phyloP scores from a whole-genome alignment of 1,140 invertebrate species.

The Hyles euphorbiae region DNA sequence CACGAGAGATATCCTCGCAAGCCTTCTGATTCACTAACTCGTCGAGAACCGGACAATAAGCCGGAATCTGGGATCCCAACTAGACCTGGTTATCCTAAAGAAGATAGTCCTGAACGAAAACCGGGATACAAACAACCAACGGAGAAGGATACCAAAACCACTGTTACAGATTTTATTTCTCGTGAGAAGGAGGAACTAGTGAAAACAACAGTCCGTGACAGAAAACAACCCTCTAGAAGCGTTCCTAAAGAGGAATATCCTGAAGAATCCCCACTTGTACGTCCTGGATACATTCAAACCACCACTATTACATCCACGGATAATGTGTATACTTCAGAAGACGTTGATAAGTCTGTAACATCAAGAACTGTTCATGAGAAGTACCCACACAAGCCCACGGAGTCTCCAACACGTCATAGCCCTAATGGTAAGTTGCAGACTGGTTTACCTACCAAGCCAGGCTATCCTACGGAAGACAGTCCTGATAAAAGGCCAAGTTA shows the following conservation, averaged over 20 bases:
- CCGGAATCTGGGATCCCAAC: neutral
- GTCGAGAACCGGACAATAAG: conserved; percentile 5
- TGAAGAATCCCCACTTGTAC: conserved; percentile 5
- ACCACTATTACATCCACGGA: conserved; percentile 12
- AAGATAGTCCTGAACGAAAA: neutral
- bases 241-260: conserved; percentile 11
- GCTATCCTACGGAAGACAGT: conserved; percentile 3
- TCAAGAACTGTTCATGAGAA: neutral
- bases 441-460: neutral
- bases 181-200: conserved; percentile 24
- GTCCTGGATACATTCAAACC: conserved; percentile 10
- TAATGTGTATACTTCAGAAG: conserved; percentile 10
- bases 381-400: neutral
- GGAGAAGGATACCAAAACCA: conserved; percentile 24
- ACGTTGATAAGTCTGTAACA: conserved; percentile 5
- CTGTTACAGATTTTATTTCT: conserved; percentile 31
- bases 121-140: conserved; percentile 5
- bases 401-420: conserved; percentile 5
- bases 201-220: conserved; percentile 4
- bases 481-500: neutral
- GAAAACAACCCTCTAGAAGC: conserved; percentile 43
- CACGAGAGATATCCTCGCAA: neutral
- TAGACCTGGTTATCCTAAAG: neutral
- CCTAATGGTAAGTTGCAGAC: neutral
- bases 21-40: conserved; percentile 9